A percentile compares a stretch with the other conserved stretches of the same genome.
These are phyloP conservation scores for Drosophila gaucha DNA, from an alignment of 2,888 invertebrate genomes.

Conservation along the genomic window DNA sequence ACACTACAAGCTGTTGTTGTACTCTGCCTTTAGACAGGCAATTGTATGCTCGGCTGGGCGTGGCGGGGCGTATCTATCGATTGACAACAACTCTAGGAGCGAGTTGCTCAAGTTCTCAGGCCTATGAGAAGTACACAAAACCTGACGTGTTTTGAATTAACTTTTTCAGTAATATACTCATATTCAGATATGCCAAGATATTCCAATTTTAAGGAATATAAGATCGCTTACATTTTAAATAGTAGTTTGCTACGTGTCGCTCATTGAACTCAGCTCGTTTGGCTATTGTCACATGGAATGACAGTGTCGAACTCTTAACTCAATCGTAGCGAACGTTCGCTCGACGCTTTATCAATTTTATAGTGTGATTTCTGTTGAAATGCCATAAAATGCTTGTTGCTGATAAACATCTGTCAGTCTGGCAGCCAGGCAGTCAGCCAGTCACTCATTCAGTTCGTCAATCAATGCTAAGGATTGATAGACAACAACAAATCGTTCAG, in stretches of 20 bases:
- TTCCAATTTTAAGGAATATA: slow-evolving; percentile 9
- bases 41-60: slow-evolving; percentile 22
- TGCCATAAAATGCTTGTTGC: slow-evolving; percentile 63
- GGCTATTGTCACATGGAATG: slow-evolving; percentile 22
- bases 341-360: slow-evolving; percentile 66
- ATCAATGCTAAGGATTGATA: slow-evolving; percentile 36
- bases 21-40: slow-evolving; percentile 28
- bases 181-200: not conserved
- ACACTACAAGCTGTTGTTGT: slow-evolving; percentile 37
- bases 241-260: slow-evolving; percentile 33
- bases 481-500: slow-evolving; percentile 17
- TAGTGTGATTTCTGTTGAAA: slow-evolving; percentile 71
- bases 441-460: slow-evolving; percentile 38
- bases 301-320: not conserved
- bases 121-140: not conserved
- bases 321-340: slow-evolving; percentile 19
- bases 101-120: not conserved
- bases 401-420: slow-evolving; percentile 68
- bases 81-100: slow-evolving; percentile 36
- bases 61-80: slow-evolving; percentile 30
- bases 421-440: slow-evolving; percentile 2
- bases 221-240: slow-evolving; percentile 33
- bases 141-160: slow-evolving; percentile 43
- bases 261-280: slow-evolving; percentile 15
- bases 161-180: slow-evolving; percentile 5